Conservation (phyloP, 2,888 invertebrate genomes). For the Epinotia brunnichana region DNA sequence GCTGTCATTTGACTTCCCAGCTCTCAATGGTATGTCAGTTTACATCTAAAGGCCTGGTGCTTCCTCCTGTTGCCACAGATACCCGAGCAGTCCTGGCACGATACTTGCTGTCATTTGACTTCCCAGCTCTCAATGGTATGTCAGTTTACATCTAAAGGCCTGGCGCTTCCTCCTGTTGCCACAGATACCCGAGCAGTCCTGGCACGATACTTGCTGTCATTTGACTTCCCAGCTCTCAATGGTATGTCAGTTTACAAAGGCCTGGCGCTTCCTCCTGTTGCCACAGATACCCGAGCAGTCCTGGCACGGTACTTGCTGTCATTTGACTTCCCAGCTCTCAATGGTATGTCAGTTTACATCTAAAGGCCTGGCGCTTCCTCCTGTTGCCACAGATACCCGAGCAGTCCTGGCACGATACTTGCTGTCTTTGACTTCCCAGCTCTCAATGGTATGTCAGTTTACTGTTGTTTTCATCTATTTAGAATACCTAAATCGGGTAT, state of each 20-base stretch:
- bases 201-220: conserved; percentile 90
- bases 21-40: conserved; percentile 89
- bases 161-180: conserved; percentile 87
- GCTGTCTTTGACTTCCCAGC: conserved; percentile 92
- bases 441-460: conserved; percentile 87
- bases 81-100: conserved; percentile 88
- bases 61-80: conserved; percentile 86
- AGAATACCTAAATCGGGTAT: too few relatives aligned
- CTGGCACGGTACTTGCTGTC: conserved; percentile 91
- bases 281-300: conserved; percentile 85
- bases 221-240: conserved; percentile 91
- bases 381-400: conserved; percentile 86
- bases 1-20: conserved; percentile 90
- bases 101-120: conserved; percentile 92
- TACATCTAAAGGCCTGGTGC: conserved; percentile 87
- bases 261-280: conserved; percentile 87
- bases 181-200: conserved; percentile 87
- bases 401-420: conserved; percentile 89
- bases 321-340: conserved; percentile 90
- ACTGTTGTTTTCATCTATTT: too few relatives aligned
- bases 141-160: conserved; percentile 85
- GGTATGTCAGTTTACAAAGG: conserved; percentile 87
- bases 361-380: conserved; percentile 87
- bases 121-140: conserved; percentile 92
- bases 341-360: conserved; percentile 89